Evolutionary conservation across 2,888 invertebrate species (phyloP).

Genomic region (Phyllotreta cruciferae): DNA sequence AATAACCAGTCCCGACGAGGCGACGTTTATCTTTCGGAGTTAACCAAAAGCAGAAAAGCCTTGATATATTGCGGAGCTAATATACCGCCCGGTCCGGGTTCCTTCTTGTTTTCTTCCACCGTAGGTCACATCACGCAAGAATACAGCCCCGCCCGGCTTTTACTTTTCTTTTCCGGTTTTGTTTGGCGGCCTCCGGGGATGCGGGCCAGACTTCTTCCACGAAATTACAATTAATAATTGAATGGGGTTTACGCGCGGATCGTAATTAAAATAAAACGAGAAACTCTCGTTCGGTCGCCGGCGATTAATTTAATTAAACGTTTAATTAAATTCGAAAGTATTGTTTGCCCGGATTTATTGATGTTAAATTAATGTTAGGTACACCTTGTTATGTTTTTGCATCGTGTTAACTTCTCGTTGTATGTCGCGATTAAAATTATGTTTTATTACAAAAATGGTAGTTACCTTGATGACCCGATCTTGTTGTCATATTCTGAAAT

Average conservation of each 20-base stretch:
- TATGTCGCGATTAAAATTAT: too few species aligned
- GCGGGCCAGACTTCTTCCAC: conserved; percentile 3
- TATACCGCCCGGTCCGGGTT: not conserved
- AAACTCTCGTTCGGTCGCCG: not conserved
- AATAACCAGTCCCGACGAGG: too few species aligned
- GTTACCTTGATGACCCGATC: too few species aligned
- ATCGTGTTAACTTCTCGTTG: too few species aligned
- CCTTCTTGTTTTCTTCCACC: conserved; percentile 3
- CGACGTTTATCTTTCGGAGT: too few species aligned
- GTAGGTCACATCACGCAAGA: conserved; percentile 14
- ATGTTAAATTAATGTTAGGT: too few species aligned
- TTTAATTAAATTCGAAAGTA: not conserved
- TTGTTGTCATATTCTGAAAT: too few species aligned
- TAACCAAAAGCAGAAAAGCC: too few species aligned
- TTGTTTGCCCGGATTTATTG: too few species aligned
- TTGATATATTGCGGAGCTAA: not conserved
- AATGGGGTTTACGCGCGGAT: conserved; percentile 2
- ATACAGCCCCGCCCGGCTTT: not conserved
- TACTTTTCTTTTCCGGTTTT: conserved; percentile 3
- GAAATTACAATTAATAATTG: conserved; percentile 14
- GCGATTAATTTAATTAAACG: conserved; percentile 15
- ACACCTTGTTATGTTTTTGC: too few species aligned
- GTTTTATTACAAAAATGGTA: too few species aligned
- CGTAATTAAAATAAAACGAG: conserved; percentile 17
- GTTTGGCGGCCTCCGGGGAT: conserved; percentile 3